Base-by-base conservation (phyloP, 2,888 invertebrate genomes). In the Drosophila tanythrix region DNA sequence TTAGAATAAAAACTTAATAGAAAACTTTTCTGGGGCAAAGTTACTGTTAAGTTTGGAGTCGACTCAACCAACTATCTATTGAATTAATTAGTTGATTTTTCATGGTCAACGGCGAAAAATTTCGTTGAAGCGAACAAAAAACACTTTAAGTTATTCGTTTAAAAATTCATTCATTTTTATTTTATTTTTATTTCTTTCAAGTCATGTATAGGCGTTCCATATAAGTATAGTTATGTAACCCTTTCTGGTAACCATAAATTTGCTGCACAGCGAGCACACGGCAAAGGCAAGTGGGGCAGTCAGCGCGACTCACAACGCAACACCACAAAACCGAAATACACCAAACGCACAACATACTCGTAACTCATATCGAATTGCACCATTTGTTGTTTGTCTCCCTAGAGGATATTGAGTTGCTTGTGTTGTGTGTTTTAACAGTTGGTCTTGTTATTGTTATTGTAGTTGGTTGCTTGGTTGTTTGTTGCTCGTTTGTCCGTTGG, bases 71-170 rank as follows among this genome's bases (percentile, higher is more conserved):
- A 67, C 50, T 69, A 68, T 50, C 80, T 76, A 87, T 88, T 87
- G 85, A 89, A 86, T 86, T 89, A 86, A 86, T 86, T 86, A 86
- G 89, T 89, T 74, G 80, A 84, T 73, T 79, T 83, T 75, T 59
- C 52, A 59, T 61, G 65, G 60, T 40, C 62, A 63, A 51, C 38
- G 58, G 50, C n/a, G 48, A 61, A 66, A 66, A 71, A 65, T 81
- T 60, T 43, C 25, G 43, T 72, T 40, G 29, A 38, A n/a, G 13
- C 56, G 51, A 53, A 35, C 27, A 55, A 53, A 59, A 71, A 70
- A 66, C 58, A 68, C 71, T 82, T 66, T 43, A 70, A 66, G 55
- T 73, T 81, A 33, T 71, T 79, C 65, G 65, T 69, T 69, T 70
- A 61, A 70, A 71, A 72, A 66, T 81, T 65, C 55, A 81, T 74